Evolutionary conservation across 2,797 vertebrate genomes (phyloP).

Genomic region (Philypnodon macrostomus): DNA sequence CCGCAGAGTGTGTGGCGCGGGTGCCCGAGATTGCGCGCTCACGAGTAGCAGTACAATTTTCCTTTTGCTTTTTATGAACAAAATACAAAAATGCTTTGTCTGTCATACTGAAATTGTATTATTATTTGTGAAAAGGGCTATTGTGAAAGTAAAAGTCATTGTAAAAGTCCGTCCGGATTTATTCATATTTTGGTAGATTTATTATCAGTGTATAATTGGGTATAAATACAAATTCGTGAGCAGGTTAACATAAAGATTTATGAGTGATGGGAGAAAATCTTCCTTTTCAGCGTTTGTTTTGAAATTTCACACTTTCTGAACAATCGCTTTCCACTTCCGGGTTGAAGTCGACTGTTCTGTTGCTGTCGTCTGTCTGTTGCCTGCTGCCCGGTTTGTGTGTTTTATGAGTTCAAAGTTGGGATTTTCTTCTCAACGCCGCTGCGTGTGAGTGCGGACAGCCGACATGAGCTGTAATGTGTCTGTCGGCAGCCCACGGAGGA

Average conservation of each 20-base stretch:
- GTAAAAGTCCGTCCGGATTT: too few species aligned
- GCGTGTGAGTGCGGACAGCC: conserved; percentile 7
- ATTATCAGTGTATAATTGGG: too few species aligned
- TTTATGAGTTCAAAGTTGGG: conserved; percentile 33
- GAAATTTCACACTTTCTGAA: conserved; percentile 37
- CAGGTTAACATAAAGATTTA: too few species aligned
- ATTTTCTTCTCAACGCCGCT: conserved; percentile 17
- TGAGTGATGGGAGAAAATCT: too few species aligned
- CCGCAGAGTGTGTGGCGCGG: too few species aligned
- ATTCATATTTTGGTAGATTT: too few species aligned
- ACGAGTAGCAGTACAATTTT: background rate
- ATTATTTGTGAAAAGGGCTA: too few species aligned
- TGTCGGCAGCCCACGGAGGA: conserved; percentile 46
- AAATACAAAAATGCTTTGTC: too few species aligned
- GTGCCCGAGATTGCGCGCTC: background rate
- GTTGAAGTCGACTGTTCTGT: conserved; percentile 35
- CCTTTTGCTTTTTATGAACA: background rate
- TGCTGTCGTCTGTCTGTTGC: conserved; percentile 45
- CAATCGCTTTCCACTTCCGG: conserved; percentile 60
- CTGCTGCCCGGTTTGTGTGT: conserved; percentile 13
- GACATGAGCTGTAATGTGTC: conserved; percentile 51
- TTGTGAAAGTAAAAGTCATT: too few species aligned
- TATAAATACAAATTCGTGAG: too few species aligned
- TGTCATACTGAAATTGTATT: too few species aligned
- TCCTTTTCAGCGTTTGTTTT: conserved; percentile 32